Conservation (phyloP, 2,797 vertebrate species). For the Manis javanica region DNA sequence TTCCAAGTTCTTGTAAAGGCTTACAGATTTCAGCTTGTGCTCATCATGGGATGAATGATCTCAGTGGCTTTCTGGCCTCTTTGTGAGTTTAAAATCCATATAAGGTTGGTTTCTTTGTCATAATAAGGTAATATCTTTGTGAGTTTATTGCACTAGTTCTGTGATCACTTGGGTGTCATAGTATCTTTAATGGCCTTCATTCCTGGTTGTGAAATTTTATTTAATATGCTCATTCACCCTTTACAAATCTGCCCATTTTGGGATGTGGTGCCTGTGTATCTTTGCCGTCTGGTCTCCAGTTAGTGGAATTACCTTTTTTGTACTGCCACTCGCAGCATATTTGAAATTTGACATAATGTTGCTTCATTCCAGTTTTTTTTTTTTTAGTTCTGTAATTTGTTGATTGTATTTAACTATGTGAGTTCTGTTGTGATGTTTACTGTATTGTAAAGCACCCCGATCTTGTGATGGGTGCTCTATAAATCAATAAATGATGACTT, state of each 20-base stretch:
- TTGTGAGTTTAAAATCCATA: slow-evolving; percentile 52
- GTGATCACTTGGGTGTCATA: slow-evolving; percentile 62
- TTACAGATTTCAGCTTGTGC: slow-evolving; percentile 46
- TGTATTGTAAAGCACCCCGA: slow-evolving; percentile 80
- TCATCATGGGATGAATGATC: not conserved
- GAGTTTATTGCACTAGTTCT: slow-evolving; percentile 61
- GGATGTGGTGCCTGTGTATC: slow-evolving; percentile 66
- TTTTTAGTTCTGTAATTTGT: slow-evolving; percentile 77
- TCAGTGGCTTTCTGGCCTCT: slow-evolving; percentile 57
- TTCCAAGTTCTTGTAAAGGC: slow-evolving; percentile 57
- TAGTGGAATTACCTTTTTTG: slow-evolving; percentile 77
- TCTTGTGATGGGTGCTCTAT: slow-evolving; percentile 80
- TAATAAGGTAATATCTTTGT: slow-evolving; percentile 46
- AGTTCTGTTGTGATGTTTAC: slow-evolving; percentile 81
- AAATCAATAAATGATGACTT: slow-evolving; percentile 84
- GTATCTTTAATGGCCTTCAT: slow-evolving; percentile 59
- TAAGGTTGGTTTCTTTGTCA: slow-evolving; percentile 61
- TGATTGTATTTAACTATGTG: slow-evolving; percentile 82
- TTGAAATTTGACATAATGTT: slow-evolving; percentile 75
- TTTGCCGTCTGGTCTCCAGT: slow-evolving; percentile 74
- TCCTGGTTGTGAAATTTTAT: slow-evolving; percentile 70
- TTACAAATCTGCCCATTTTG: slow-evolving; percentile 44
- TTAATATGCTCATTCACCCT: slow-evolving; percentile 47
- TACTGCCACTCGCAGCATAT: slow-evolving; percentile 77
- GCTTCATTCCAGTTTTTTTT: slow-evolving; percentile 72